Conservation (phyloP, 2,888 invertebrate species). For the Cantharis flavilabris region DNA sequence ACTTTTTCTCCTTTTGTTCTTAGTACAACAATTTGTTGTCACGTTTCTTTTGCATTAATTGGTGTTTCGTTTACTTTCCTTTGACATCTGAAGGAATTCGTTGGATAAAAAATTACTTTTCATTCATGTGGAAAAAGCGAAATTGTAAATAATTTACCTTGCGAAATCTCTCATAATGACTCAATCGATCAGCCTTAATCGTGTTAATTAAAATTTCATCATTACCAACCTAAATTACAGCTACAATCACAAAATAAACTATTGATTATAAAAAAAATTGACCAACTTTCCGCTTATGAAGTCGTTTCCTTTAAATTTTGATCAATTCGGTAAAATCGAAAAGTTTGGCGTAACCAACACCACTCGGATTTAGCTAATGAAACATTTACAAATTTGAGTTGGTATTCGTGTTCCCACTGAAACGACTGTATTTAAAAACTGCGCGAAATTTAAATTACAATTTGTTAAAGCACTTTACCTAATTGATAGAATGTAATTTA, state of each 20-base stretch:
- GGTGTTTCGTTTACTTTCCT: neutral
- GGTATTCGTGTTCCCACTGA: neutral
- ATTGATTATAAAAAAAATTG: neutral
- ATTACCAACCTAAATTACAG: neutral
- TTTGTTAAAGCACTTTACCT: neutral
- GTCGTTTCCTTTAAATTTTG: neutral
- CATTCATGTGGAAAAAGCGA: neutral
- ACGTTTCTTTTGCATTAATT: neutral
- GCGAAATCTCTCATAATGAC: neutral
- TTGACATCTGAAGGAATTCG: neutral
- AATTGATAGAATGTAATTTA: neutral
- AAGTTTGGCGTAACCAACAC: neutral
- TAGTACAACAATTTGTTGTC: neutral
- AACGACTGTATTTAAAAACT: neutral
- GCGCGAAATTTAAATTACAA: neutral
- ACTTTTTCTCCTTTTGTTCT: neutral
- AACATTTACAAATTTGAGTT: neutral
- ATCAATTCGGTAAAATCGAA: neutral
- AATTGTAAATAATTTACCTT: neutral
- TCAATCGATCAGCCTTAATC: neutral
- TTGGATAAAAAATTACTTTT: neutral
- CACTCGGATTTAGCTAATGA: neutral
- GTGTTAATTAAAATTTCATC: neutral
- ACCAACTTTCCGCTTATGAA: neutral
- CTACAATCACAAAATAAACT: neutral